phyloP scores from a whole-genome alignment of 2,113 vertebrate genomes.

The Oreochromis niloticus region DNA sequence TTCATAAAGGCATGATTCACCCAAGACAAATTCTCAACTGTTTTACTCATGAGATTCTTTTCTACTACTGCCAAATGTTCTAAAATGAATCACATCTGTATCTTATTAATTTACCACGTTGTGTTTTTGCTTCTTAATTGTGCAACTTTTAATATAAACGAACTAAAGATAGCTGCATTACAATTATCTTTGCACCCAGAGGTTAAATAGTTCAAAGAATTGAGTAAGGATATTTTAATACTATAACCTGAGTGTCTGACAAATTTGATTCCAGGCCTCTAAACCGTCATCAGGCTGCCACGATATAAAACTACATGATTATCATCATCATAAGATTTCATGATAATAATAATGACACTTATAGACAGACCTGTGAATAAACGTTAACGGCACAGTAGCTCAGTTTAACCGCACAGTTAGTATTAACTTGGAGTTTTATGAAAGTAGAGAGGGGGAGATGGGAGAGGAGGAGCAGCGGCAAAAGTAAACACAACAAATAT shows the following conservation, averaged over 20 bases:
- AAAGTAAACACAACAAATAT: not conserved
- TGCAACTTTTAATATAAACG: not conserved
- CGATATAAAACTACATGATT: not conserved
- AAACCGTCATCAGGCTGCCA: not conserved
- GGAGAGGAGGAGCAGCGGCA: not conserved
- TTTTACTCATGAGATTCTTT: not conserved
- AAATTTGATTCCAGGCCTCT: not conserved
- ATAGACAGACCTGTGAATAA: not conserved
- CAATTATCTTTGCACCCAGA: not conserved
- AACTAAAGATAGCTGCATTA: not conserved
- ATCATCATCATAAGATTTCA: not conserved
- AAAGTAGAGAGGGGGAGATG: not conserved
- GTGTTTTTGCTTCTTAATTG: not conserved
- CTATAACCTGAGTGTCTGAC: not conserved
- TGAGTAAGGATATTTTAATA: not conserved
- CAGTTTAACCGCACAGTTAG: not conserved
- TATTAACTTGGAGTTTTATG: not conserved
- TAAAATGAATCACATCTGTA: not conserved
- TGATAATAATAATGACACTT: not conserved
- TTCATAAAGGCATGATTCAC: not conserved
- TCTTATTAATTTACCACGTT: not conserved
- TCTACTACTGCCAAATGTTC: not conserved
- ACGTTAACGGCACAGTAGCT: accelerated
- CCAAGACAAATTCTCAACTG: not conserved
- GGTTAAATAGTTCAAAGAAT: not conserved